phyloP scores from a whole-genome alignment of 1,140 invertebrate species.

The Mercenaria mercenaria region DNA sequence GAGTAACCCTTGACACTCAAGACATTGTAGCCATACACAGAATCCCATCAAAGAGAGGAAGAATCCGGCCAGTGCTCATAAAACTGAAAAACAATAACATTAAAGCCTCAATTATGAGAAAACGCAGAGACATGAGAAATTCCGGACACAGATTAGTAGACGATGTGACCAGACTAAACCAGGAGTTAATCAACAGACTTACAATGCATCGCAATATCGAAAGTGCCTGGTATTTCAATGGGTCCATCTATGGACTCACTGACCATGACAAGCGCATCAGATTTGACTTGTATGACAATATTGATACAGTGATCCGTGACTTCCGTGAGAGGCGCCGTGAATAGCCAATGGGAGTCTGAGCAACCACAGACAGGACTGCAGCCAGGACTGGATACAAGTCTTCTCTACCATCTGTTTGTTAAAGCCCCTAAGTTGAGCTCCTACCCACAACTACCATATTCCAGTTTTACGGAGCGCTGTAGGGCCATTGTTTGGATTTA shows the following conservation, averaged over 20 bases:
- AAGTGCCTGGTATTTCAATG: constrained; percentile 3
- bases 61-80: background rate
- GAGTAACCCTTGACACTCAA: background rate
- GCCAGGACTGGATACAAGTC: no score
- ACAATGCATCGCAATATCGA: background rate
- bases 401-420: no score
- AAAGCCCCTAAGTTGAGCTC: no score
- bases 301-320: background rate
- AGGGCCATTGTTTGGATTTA: no score
- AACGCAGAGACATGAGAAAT: background rate
- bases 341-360: no score
- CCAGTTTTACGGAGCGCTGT: no score
- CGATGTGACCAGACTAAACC: background rate
- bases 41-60: background rate
- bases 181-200: background rate
- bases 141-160: background rate
- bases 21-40: constrained; percentile 2
- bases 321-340: background rate
- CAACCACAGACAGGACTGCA: no score
- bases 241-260: background rate
- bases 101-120: background rate
- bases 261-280: background rate
- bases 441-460: no score
- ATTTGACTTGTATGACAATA: background rate
- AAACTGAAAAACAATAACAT: background rate